These are phyloP conservation scores for Zaprionus vittiger DNA, from an alignment of 1,140 invertebrate species.

Conservation along the genomic window DNA sequence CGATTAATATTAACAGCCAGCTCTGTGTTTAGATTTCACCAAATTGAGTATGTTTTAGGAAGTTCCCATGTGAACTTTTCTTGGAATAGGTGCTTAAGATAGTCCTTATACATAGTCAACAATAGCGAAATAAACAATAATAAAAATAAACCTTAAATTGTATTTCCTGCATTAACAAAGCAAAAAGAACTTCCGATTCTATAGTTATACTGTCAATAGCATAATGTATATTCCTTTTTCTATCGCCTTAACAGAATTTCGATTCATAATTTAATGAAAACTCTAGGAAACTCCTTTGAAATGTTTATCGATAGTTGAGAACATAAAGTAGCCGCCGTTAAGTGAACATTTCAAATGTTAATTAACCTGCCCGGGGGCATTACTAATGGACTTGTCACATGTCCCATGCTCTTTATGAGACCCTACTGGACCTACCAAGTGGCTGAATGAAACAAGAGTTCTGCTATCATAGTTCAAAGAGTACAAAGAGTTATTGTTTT, in stretches of 20 bases:
- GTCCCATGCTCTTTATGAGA: constrained; percentile 10
- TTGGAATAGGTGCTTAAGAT: neutral
- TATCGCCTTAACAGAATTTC: neutral
- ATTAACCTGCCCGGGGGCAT: constrained; percentile 38
- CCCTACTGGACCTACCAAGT: constrained; percentile 64
- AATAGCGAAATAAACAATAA: neutral
- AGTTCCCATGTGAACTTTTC: neutral
- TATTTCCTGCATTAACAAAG: neutral
- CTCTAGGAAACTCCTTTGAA: constrained; percentile 8
- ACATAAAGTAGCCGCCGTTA: constrained; percentile 37
- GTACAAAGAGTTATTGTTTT: constrained; percentile 76
- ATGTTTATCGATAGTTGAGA: constrained; percentile 15
- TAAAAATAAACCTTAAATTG: neutral
- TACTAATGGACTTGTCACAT: constrained; percentile 48
- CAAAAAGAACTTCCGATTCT: neutral
- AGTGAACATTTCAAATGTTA: constrained; percentile 32
- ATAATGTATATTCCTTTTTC: neutral
- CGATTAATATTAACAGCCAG: neutral
- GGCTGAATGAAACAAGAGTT: constrained; percentile 48
- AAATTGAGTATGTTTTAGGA: neutral
- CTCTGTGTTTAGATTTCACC: neutral
- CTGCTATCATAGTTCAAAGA: neutral
- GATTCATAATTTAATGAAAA: neutral
- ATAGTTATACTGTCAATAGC: neutral
- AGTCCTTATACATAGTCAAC: neutral